A percentile compares a stretch with the other conserved stretches of the same genome.
phyloP scores from a whole-genome alignment of 2,888 invertebrate genomes.

The Tipula unca region DNA sequence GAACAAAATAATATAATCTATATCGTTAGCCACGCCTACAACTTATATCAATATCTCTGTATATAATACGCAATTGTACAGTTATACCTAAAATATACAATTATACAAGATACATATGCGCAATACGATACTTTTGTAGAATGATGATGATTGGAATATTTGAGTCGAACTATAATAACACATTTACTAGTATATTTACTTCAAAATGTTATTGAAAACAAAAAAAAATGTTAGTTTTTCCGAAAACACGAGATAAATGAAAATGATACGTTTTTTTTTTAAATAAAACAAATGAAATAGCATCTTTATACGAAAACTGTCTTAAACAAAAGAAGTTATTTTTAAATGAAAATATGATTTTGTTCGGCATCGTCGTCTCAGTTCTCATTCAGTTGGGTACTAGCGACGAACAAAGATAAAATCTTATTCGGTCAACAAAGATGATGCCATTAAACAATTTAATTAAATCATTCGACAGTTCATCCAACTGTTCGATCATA shows the following conservation, averaged over 20 bases:
- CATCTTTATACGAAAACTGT: background rate
- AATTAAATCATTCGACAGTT: background rate
- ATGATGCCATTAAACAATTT: conserved; percentile 1
- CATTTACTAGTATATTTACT: background rate
- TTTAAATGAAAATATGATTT: background rate
- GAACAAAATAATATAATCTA: background rate
- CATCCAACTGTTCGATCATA: background rate
- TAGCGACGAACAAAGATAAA: background rate
- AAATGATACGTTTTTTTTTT: background rate
- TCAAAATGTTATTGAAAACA: background rate
- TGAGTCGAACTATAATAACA: background rate
- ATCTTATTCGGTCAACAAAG: background rate
- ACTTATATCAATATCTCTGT: background rate
- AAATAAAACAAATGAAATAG: background rate
- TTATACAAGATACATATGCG: background rate
- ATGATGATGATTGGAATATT: background rate
- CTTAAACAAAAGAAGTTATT: background rate
- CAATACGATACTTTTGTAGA: background rate
- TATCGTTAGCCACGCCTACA: background rate
- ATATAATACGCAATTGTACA: background rate
- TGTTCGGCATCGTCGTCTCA: background rate
- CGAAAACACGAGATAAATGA: background rate
- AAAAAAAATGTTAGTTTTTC: background rate
- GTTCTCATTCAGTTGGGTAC: background rate
- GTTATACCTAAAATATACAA: background rate